Evolutionary conservation across 2,797 vertebrate species (phyloP).

Genomic region (Aeoliscus strigatus): DNA sequence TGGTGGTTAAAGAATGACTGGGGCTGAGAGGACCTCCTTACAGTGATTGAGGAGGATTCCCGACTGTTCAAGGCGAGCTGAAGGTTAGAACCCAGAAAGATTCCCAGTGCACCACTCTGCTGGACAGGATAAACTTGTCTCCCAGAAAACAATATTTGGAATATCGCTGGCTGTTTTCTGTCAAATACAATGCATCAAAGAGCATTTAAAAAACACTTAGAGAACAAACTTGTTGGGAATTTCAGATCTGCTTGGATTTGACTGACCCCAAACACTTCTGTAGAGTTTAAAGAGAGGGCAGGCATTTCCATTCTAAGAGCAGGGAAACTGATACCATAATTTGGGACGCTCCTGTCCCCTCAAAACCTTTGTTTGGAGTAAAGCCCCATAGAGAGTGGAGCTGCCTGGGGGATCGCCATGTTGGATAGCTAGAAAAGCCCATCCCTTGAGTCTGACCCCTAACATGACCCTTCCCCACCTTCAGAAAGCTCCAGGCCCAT

Average conservation of each 20-base stretch:
- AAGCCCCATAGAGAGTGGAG: conserved; percentile 59
- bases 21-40: conserved; percentile 77
- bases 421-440: conserved; percentile 56
- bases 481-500: conserved; percentile 44
- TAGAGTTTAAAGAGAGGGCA: conserved; percentile 44
- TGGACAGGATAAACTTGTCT: conserved; percentile 79
- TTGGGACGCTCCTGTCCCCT: conserved; percentile 76
- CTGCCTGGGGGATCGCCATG: conserved; percentile 47
- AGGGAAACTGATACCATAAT: conserved; percentile 87
- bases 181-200: conserved; percentile 30
- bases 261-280: conserved; percentile 49
- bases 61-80: conserved; percentile 76
- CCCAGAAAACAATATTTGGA: conserved; percentile 19
- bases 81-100: conserved; percentile 73
- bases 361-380: conserved; percentile 75
- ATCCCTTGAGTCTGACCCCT: conserved; percentile 47
- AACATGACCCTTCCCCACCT: conserved; percentile 37
- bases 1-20: conserved; percentile 82
- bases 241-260: conserved; percentile 45
- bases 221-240: conserved; percentile 30
- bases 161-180: conserved; percentile 10
- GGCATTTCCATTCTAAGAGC: conserved; percentile 38
- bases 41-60: conserved; percentile 84
- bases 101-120: conserved; percentile 74
- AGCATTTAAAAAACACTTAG: conserved; percentile 25